phyloP scores from a whole-genome alignment of 2,797 vertebrate genomes.

The Centroberyx gerrardi region DNA sequence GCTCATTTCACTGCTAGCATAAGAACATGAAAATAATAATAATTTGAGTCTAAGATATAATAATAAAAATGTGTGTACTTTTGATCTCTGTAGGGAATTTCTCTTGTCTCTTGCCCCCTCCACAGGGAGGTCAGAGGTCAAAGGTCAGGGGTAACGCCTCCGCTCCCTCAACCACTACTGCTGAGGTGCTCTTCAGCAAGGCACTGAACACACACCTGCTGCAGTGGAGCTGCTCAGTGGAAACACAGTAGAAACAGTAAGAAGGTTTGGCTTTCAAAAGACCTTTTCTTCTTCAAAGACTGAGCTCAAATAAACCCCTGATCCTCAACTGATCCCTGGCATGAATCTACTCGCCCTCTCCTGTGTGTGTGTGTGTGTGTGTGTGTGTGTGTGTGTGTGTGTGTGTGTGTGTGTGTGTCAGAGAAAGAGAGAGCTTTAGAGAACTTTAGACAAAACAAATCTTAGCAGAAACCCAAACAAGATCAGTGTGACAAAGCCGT shows the following conservation, averaged over 20 bases:
- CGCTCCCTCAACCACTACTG: no score
- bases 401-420: neutral
- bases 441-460: conserved; percentile 74
- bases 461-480: conserved; percentile 65
- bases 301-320: conserved; percentile 22
- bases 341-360: conserved; percentile 62
- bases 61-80: no score
- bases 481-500: conserved; percentile 42
- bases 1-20: no score
- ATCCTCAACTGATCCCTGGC: conserved; percentile 37
- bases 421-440: conserved; percentile 4
- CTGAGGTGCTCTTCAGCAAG: neutral
- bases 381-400: conserved; percentile 37
- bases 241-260: conserved; percentile 13
- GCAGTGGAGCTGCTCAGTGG: neutral
- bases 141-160: no score
- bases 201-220: conserved; percentile 23
- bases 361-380: conserved; percentile 34
- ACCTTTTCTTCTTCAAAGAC: conserved; percentile 38
- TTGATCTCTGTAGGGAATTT: no score
- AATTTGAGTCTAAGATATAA: no score
- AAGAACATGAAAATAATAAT: no score
- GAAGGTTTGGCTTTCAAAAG: conserved; percentile 57
- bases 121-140: no score
- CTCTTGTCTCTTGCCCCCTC: no score